Evolutionary conservation across 2,797 vertebrate species (phyloP).

Genomic region (Gymnocypris eckloni): DNA sequence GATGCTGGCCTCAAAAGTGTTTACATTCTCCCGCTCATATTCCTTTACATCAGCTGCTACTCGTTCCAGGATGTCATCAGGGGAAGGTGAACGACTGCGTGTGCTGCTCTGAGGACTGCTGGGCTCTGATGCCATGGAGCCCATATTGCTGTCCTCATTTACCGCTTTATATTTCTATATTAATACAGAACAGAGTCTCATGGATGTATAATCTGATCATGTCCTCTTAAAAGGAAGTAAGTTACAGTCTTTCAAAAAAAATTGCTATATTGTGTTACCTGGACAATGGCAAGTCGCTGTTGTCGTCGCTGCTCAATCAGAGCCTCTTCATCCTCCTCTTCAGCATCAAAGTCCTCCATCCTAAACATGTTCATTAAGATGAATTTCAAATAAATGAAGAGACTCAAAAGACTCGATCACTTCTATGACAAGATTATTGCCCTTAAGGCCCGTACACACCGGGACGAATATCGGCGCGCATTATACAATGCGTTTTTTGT

Average conservation of each 20-base stretch:
- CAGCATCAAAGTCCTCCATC: conserved; percentile 95
- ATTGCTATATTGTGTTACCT: conserved; percentile 75
- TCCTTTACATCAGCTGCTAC: conserved; percentile 97
- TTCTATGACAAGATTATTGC: neutral
- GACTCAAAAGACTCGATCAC: neutral
- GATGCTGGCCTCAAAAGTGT: conserved; percentile 94
- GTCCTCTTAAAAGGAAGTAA: neutral
- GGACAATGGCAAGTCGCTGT: conserved; percentile 93
- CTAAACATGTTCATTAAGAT: conserved; percentile 68
- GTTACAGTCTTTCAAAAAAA: neutral
- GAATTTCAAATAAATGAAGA: neutral
- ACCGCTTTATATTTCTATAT: conserved; percentile 90
- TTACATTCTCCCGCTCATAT: conserved; percentile 94
- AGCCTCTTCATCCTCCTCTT: conserved; percentile 97
- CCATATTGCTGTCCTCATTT: conserved; percentile 89
- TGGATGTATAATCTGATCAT: neutral
- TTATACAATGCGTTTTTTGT: too few relatives aligned
- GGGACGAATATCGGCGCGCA: too few relatives aligned
- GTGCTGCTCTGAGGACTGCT: conserved; percentile 96
- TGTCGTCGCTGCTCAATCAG: conserved; percentile 93
- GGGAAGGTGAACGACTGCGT: conserved; percentile 92
- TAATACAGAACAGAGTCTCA: neutral
- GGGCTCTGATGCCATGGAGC: conserved; percentile 90
- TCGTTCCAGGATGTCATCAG: conserved; percentile 94
- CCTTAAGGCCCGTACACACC: too few relatives aligned